Evolutionary conservation across 1,140 invertebrate species (phyloP).

Genomic region (Laupala kohalensis): DNA sequence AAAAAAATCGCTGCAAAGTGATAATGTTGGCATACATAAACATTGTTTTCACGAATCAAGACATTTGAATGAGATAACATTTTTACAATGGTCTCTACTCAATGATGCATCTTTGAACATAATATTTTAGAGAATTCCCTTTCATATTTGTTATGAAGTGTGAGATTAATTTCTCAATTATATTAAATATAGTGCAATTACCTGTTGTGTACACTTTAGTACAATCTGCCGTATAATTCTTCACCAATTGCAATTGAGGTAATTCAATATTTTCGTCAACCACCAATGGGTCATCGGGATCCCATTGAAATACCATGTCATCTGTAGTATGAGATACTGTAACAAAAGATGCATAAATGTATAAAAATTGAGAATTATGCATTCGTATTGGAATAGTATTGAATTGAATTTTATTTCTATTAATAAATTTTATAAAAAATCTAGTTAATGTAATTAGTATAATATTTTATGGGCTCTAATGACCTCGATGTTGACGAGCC

Average conservation of each 20-base stretch:
- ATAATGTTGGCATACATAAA: no score
- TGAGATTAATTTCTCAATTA: neutral
- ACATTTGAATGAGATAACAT: no score
- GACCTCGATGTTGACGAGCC: no score
- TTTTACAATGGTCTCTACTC: neutral
- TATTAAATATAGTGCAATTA: slow-evolving; percentile 22
- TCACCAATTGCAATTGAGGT: slow-evolving; percentile 69
- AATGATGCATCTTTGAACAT: neutral
- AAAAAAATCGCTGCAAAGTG: no score
- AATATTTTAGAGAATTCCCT: neutral
- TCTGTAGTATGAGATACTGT: slow-evolving; percentile 81
- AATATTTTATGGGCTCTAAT: neutral
- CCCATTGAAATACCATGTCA: slow-evolving; percentile 82
- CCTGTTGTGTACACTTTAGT: slow-evolving; percentile 77
- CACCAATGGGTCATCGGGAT: slow-evolving; percentile 72
- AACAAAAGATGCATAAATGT: neutral
- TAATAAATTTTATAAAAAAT: neutral
- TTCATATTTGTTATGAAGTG: neutral
- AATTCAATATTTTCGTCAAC: slow-evolving; percentile 81
- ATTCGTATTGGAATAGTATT: neutral
- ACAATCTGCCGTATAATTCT: slow-evolving; percentile 75
- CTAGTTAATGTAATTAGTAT: neutral
- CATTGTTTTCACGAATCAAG: no score
- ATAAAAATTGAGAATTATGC: slow-evolving; percentile 4
- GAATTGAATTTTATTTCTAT: neutral